phyloP scores from a whole-genome alignment of 2,888 invertebrate genomes.

The Metallyticus violacea region DNA sequence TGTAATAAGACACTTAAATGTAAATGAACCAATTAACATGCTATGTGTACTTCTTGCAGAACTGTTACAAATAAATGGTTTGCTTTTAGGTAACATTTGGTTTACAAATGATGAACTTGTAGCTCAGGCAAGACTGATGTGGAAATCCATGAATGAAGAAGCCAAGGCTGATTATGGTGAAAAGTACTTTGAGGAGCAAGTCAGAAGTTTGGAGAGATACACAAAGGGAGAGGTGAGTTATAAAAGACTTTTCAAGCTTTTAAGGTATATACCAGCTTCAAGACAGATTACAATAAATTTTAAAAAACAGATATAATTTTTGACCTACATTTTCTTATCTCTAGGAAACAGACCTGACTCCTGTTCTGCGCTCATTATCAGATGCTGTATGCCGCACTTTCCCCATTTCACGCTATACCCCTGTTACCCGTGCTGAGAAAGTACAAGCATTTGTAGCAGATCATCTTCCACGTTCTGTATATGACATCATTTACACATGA shows the following conservation, averaged over 20 bases:
- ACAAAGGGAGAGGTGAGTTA: conserved; percentile 67
- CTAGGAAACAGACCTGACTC: conserved; percentile 73
- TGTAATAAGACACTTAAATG: no score
- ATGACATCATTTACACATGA: conserved; percentile 66
- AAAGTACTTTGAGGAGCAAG: conserved; percentile 77
- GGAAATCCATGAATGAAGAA: conserved; percentile 72
- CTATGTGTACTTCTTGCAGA: no score
- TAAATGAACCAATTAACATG: no score
- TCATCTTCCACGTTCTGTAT: conserved; percentile 76
- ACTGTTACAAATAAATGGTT: not conserved
- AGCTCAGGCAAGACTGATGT: conserved; percentile 73
- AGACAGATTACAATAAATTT: no score
- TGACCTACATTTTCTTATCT: conserved; percentile 18
- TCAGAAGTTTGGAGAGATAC: conserved; percentile 75
- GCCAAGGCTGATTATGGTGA: conserved; percentile 75
- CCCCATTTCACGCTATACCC: conserved; percentile 79
- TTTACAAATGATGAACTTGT: conserved; percentile 38
- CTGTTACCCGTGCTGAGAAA: conserved; percentile 74
- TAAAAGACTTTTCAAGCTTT: no score
- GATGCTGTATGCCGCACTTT: conserved; percentile 79
- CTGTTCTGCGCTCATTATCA: conserved; percentile 70
- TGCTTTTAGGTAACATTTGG: conserved; percentile 15
- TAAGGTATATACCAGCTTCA: no score
- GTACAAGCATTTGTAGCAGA: conserved; percentile 77
- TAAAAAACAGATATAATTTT: no score